phyloP scores from a whole-genome alignment of 2,113 vertebrate species.

The Psammodynastes pulverulentus region DNA sequence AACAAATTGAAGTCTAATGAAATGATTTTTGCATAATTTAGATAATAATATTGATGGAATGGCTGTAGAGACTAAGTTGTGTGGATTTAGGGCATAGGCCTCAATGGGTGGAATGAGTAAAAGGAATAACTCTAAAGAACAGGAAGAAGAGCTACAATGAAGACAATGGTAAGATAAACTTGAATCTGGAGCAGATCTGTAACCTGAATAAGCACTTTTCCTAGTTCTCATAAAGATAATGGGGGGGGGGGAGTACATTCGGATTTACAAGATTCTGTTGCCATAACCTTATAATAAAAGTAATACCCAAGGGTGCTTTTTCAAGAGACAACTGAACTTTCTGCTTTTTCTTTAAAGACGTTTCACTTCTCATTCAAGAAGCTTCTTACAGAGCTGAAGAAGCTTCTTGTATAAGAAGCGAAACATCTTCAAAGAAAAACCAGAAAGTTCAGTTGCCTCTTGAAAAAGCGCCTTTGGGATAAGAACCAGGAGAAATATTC shows the following conservation, averaged over 20 bases:
- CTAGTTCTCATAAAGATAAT: not conserved
- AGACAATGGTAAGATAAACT: not conserved
- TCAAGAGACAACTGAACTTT: no score
- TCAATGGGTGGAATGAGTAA: not conserved
- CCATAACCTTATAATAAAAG: not conserved
- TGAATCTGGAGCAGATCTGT: not conserved
- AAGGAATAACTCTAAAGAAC: not conserved
- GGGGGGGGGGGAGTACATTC: not conserved
- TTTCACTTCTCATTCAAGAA: no score
- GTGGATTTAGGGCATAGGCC: not conserved
- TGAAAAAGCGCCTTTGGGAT: no score
- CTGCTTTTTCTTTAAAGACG: no score
- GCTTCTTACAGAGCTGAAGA: no score
- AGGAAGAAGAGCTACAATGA: not conserved
- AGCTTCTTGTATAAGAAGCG: no score
- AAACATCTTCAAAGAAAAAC: no score
- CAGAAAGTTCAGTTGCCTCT: no score
- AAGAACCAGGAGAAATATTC: not conserved
- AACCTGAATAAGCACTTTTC: not conserved
- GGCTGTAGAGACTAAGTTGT: not conserved
- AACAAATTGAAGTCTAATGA: not conserved
- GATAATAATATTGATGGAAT: not conserved
- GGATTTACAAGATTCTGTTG: not conserved
- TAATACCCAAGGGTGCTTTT: no score
- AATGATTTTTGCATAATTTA: not conserved